phyloP scores from a whole-genome alignment of 2,888 invertebrate genomes.

The Platynereis dumerilii region DNA sequence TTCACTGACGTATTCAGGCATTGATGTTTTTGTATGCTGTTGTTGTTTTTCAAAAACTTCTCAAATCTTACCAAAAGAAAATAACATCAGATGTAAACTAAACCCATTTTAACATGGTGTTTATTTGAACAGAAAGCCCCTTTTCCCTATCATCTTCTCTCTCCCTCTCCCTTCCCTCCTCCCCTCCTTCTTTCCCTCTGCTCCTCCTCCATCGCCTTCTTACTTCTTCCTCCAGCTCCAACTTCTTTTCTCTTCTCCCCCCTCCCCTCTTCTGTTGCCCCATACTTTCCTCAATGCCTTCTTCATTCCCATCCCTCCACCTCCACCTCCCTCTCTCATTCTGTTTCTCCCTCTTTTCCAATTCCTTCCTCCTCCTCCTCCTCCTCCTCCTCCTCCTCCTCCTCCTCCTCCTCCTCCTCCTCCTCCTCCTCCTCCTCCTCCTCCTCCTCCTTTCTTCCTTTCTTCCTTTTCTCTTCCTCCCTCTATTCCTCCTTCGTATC shows the following conservation, averaged over 20 bases:
- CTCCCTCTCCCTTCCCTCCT: too few species aligned
- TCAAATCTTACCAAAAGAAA: too few species aligned
- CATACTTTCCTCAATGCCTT: not conserved
- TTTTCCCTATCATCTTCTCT: too few species aligned
- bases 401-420: not conserved
- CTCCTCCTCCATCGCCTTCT: constrained; percentile 1
- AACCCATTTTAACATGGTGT: too few species aligned
- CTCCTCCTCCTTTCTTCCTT: not conserved
- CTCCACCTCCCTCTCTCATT: not conserved
- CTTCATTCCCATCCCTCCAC: constrained; percentile 3
- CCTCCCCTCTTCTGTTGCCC: not conserved
- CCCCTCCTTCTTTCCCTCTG: not conserved
- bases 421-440: not conserved
- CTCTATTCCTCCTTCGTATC: too few species aligned
- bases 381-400: not conserved
- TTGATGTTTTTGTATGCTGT: too few species aligned
- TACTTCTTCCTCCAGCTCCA: not conserved
- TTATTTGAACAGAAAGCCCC: too few species aligned
- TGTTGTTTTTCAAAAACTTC: too few species aligned
- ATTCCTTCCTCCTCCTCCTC: not conserved
- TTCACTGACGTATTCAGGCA: too few species aligned
- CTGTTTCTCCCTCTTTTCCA: not conserved
- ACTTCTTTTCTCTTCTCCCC: not conserved
- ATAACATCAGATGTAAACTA: too few species aligned
- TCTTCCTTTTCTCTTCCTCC: constrained; percentile 3